Conservation (phyloP, 2,888 invertebrate genomes). For the Diabrotica balteata region DNA sequence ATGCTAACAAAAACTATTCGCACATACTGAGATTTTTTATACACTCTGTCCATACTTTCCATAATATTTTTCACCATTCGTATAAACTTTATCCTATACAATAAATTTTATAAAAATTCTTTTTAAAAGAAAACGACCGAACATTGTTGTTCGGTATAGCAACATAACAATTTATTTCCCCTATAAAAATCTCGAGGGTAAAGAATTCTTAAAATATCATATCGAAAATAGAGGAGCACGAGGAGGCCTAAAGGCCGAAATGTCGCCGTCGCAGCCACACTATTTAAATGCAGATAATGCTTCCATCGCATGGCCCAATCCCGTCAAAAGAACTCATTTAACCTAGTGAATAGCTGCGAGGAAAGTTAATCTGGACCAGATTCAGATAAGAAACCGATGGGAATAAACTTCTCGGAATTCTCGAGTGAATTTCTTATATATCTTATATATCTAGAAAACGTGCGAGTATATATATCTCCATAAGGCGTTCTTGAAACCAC, state of each 20-base stretch:
- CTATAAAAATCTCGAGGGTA: neutral
- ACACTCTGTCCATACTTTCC: no score
- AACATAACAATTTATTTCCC: no score
- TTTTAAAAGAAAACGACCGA: no score
- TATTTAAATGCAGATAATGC: constrained; percentile 48
- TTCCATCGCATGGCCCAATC: constrained; percentile 43
- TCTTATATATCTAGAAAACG: constrained; percentile 1
- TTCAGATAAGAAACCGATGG: constrained; percentile 53
- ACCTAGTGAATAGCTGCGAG: constrained; percentile 50
- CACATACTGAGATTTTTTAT: no score
- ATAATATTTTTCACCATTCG: no score
- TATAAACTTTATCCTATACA: no score
- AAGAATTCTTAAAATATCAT: neutral
- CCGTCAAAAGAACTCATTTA: constrained; percentile 53
- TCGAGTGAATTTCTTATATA: constrained; percentile 25
- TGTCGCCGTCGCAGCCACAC: constrained; percentile 21
- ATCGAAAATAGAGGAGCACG: neutral
- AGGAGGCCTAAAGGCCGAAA: constrained; percentile 1
- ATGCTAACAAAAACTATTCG: no score
- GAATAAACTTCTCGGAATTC: constrained; percentile 39
- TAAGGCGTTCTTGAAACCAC: constrained; percentile 10
- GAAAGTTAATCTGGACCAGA: constrained; percentile 50
- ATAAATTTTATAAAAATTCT: no score
- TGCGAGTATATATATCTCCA: constrained; percentile 3
- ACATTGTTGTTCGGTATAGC: no score